Percentiles rank a stretch among this genome's conserved stretches.
These are phyloP conservation scores for Ornithorhynchus anatinus DNA, from an alignment of 2,113 vertebrate species.

Conservation along the genomic window DNA sequence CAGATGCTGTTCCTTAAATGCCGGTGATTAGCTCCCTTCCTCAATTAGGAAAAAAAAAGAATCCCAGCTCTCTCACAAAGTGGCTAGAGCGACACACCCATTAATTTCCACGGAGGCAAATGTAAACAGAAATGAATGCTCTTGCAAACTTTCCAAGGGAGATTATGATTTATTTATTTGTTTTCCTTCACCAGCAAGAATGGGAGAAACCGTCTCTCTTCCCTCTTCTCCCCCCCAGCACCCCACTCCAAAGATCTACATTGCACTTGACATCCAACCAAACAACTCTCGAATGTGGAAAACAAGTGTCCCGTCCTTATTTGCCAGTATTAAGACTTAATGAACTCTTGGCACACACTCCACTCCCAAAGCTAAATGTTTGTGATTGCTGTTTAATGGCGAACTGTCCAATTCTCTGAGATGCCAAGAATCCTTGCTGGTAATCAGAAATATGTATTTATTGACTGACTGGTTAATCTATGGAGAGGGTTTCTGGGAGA, in stretches of 20 bases:
- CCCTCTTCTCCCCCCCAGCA: not conserved
- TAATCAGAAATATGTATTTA: not conserved
- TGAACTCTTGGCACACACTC: conserved; percentile 38
- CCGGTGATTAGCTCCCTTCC: conserved; percentile 35
- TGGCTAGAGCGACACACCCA: conserved; percentile 13
- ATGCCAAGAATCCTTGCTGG: not conserved
- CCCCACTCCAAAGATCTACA: conserved; percentile 20
- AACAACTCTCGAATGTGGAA: conserved; percentile 31
- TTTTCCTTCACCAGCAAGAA: not conserved
- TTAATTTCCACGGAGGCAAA: conserved; percentile 35
- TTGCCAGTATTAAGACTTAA: conserved; percentile 42
- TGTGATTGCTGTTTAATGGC: conserved; percentile 18
- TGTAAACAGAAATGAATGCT: conserved; percentile 37
- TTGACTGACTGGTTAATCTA: conserved; percentile 3
- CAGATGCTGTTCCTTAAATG: conserved; percentile 19
- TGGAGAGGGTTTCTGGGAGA: not conserved
- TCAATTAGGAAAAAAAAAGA: conserved; percentile 15
- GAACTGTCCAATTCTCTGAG: not conserved
- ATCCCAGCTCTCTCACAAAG: conserved; percentile 33
- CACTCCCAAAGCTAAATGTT: conserved; percentile 13
- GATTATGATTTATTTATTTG: not conserved
- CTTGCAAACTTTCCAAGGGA: not conserved
- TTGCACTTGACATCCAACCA: conserved; percentile 22
- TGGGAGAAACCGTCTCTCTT: not conserved
- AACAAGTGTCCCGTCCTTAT: not conserved